These are phyloP conservation scores for Chrysodeixis includens DNA, from an alignment of 2,888 invertebrate species.

Conservation along the genomic window DNA sequence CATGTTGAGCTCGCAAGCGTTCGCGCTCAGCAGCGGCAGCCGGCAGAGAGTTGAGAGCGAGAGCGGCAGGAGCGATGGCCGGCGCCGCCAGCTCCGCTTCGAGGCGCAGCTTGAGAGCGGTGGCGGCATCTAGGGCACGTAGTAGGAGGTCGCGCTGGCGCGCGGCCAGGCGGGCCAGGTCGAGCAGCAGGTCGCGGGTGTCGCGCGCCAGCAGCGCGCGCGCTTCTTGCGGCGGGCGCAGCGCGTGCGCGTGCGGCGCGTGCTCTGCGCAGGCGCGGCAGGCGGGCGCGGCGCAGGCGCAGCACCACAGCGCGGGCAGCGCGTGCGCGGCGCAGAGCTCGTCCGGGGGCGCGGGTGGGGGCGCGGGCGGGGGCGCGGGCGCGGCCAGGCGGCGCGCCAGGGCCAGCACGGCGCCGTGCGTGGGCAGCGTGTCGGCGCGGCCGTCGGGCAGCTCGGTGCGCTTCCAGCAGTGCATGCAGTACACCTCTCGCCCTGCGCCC, in stretches of 20 bases:
- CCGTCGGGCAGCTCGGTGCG: conserved; percentile 91
- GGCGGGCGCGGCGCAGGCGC: conserved; percentile 90
- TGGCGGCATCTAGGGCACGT: conserved; percentile 93
- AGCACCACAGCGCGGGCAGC: conserved; percentile 68
- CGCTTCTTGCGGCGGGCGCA: conserved; percentile 90
- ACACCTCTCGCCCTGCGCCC: conserved; percentile 91
- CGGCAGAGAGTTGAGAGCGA: conserved; percentile 89
- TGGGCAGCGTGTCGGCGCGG: conserved; percentile 91
- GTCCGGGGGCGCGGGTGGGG: too few relatives aligned
- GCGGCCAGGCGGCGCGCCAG: conserved; percentile 82
- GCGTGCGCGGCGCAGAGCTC: conserved; percentile 66
- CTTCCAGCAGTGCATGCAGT: conserved; percentile 93
- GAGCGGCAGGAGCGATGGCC: conserved; percentile 82
- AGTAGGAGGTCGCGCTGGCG: conserved; percentile 93
- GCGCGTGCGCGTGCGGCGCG: conserved; percentile 91
- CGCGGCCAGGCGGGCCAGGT: conserved; percentile 91
- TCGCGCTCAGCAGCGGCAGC: conserved; percentile 91
- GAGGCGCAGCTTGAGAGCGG: conserved; percentile 92
- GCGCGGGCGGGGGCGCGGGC: conserved; percentile 46
- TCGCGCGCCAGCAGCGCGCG: conserved; percentile 88
- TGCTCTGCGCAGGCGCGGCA: conserved; percentile 91
- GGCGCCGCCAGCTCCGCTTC: conserved; percentile 90
- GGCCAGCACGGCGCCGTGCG: conserved; percentile 91
- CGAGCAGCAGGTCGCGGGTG: conserved; percentile 84
- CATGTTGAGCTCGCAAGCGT: conserved; percentile 91